Percentiles rank a stretch among this genome's conserved stretches.
phyloP scores from a whole-genome alignment of 2,113 vertebrate species.

The Uropsilus gracilis region DNA sequence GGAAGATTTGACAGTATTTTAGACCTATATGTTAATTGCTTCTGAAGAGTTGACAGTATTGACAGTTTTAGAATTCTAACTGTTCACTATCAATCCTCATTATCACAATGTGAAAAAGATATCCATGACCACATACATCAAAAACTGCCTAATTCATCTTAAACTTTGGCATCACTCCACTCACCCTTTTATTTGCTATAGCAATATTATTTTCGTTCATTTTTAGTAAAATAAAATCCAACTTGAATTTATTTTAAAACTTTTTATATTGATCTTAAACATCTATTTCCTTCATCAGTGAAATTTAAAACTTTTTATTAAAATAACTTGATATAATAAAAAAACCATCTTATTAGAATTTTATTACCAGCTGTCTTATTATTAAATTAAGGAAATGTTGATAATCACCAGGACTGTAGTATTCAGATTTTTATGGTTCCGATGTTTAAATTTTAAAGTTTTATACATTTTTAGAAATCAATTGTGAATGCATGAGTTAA shows the following conservation, averaged over 20 bases:
- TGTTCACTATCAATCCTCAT: not conserved
- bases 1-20: not conserved
- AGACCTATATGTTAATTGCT: not conserved
- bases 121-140: not conserved
- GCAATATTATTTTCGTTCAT: not conserved
- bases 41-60: not conserved
- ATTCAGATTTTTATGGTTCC: not conserved
- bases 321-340: not conserved
- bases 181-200: not conserved
- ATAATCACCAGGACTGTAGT: not conserved
- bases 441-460: not conserved
- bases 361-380: not conserved
- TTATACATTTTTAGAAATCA: not conserved
- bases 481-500: not conserved
- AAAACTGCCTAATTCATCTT: not conserved
- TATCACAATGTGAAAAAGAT: not conserved
- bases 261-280: slow-evolving; percentile 36
- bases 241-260: slow-evolving; percentile 47
- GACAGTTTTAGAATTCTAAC: not conserved
- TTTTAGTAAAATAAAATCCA: slow-evolving; percentile 45
- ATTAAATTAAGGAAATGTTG: not conserved
- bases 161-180: not conserved
- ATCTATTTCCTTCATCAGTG: slow-evolving; percentile 17
- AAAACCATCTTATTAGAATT: not conserved
- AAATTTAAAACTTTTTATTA: slow-evolving; percentile 44